Base-by-base conservation (phyloP, 2,888 invertebrate genomes). In the Drosophila acutilabella region DNA sequence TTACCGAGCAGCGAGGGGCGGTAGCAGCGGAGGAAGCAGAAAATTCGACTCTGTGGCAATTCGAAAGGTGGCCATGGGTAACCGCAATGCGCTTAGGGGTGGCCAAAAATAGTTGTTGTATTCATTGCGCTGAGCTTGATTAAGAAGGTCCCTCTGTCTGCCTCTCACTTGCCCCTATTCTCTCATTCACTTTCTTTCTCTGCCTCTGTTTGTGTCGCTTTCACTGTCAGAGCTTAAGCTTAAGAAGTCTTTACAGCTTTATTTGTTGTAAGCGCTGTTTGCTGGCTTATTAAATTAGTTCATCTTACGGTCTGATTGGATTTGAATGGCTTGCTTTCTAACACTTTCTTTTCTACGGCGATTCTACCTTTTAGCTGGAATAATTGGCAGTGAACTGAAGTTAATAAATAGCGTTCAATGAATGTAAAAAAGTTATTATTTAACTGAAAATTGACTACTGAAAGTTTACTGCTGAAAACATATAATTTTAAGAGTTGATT, bases 251-350 rank as follows among this genome's bases (percentile, higher is more conserved):
- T 75, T 61, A 62, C 58, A 30, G 67, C 64, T 65, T 61, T 54
- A 65, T 61, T 74, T 40, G 50, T 50, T 71, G 66, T 75, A 60
- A 64, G 64, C 51, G 71, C 48, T 59, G 42, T 64, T 78, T 41
- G 52, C 56, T 53, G 67, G 67, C 80, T 78, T 76, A 80, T 80
- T 80, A 76, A 78, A 78, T 78, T 78, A 76, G 67, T 52, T 44
- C 23, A 30, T 30, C 47, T 57, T 59, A 38, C 33, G 26, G 36
- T 36, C 23, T 61, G 64, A 73, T 78, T 59, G 62, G 54, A 62
- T 72, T 77, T 58, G 50, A 18, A 16, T 16, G 36, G 53, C 26
- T 30, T 16, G 36, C 23, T 20, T 14, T 10, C 20, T 36, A 33
- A 30, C 20, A 14, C 20, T 54, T 33, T n/a, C 26, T 33, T n/a